Evolutionary conservation across 2,888 invertebrate species (phyloP).

Genomic region (Ophraella communa): DNA sequence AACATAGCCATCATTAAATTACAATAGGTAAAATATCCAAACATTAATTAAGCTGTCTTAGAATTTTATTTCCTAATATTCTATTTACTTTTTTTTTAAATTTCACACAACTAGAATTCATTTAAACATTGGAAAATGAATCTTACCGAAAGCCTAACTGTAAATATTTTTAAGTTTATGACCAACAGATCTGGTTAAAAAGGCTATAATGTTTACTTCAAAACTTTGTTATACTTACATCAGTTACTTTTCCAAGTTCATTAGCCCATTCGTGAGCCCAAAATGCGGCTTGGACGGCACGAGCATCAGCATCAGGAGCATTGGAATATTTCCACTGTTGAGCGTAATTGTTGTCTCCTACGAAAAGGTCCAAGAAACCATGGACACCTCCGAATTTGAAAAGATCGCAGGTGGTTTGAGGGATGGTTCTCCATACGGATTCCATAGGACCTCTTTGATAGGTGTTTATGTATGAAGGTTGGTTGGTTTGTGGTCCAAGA

Average conservation of each 20-base stretch:
- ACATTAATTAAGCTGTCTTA: too few relatives aligned
- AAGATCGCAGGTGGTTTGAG: slow-evolving; percentile 42
- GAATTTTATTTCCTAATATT: too few relatives aligned
- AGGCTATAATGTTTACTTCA: neutral
- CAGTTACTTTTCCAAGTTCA: slow-evolving; percentile 25
- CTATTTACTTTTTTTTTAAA: too few relatives aligned
- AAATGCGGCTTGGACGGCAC: slow-evolving; percentile 43
- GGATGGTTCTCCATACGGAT: slow-evolving; percentile 39
- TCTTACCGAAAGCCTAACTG: too few relatives aligned
- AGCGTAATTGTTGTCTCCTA: slow-evolving; percentile 29
- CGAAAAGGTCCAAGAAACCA: slow-evolving; percentile 39
- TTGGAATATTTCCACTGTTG: slow-evolving; percentile 41
- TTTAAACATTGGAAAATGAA: too few relatives aligned
- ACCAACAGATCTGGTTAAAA: too few relatives aligned
- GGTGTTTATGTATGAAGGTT: slow-evolving; percentile 42
- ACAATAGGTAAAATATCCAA: too few relatives aligned
- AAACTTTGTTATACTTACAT: neutral
- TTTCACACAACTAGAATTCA: too few relatives aligned
- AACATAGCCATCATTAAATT: too few relatives aligned
- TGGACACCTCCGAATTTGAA: slow-evolving; percentile 41
- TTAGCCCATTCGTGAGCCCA: slow-evolving; percentile 43
- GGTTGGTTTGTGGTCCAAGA: slow-evolving; percentile 35
- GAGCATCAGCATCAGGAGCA: slow-evolving; percentile 44
- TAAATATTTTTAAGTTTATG: too few relatives aligned
- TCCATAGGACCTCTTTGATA: slow-evolving; percentile 39